Evolutionary conservation across 2,113 vertebrate species (phyloP).

Genomic region (Channa maculata): DNA sequence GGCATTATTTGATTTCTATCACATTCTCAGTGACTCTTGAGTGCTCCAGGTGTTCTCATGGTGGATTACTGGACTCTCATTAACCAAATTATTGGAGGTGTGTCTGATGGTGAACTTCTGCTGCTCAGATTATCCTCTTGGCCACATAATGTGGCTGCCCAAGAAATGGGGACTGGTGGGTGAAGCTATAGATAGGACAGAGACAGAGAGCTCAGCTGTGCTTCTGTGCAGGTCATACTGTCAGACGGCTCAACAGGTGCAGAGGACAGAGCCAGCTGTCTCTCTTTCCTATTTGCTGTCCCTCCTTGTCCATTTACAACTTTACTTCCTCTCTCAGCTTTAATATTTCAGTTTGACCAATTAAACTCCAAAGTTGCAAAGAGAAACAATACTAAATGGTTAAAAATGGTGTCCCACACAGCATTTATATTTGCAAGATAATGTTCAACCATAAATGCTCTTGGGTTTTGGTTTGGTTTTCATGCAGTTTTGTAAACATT

Average conservation of each 20-base stretch:
- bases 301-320: conserved; percentile 8
- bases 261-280: conserved; percentile 46
- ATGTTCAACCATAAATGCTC: not conserved
- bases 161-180: conserved; percentile 48
- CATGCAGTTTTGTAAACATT: not conserved
- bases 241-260: conserved; percentile 82
- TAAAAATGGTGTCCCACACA: not conserved
- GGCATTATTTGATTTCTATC: too few species aligned
- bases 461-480: too few species aligned
- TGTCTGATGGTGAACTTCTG: conserved; percentile 53
- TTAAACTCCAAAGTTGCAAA: not conserved
- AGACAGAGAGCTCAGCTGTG: conserved; percentile 82
- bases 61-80: conserved; percentile 4
- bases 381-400: not conserved
- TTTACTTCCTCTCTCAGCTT: conserved; percentile 24
- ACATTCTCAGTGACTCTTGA: not conserved
- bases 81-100: conserved; percentile 42
- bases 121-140: conserved; percentile 72
- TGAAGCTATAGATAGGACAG: conserved; percentile 83
- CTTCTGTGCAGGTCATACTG: conserved; percentile 75
- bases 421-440: too few species aligned
- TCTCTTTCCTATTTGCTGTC: conserved; percentile 29
- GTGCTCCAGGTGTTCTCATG: conserved; percentile 35
- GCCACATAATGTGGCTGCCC: conserved; percentile 56
- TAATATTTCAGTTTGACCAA: not conserved